These are phyloP conservation scores for Babyrousa celebensis DNA, from an alignment of 2,797 vertebrate species.

Conservation along the genomic window DNA sequence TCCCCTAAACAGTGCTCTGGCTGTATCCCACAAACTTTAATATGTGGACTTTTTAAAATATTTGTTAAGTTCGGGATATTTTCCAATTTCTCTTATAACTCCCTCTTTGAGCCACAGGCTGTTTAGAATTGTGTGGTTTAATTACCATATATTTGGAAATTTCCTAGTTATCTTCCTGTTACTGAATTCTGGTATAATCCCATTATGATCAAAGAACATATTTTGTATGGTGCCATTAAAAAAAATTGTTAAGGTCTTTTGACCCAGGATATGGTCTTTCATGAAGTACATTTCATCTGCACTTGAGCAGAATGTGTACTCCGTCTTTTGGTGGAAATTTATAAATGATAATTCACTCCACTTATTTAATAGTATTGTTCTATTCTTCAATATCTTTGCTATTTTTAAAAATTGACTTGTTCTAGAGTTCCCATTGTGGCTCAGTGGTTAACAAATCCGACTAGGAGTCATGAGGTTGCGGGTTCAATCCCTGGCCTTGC, in stretches of 20 bases:
- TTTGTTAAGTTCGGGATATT: constrained; percentile 28
- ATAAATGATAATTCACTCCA: background rate
- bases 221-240: background rate
- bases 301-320: background rate
- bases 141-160: background rate
- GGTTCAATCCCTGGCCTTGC: too few species aligned
- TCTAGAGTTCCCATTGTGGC: too few species aligned
- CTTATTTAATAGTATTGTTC: background rate
- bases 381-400: background rate
- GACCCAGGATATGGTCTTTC: background rate
- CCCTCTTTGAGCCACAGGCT: background rate
- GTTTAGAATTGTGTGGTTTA: constrained; percentile 5
- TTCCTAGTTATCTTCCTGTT: background rate
- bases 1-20: background rate
- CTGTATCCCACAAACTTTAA: background rate
- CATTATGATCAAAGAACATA: background rate
- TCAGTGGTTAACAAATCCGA: too few species aligned
- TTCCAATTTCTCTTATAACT: background rate
- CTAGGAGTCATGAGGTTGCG: too few species aligned
- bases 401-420: background rate
- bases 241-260: background rate
- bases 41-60: background rate
- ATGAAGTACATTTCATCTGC: background rate
- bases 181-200: background rate
- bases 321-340: background rate